Evolutionary conservation across 2,797 vertebrate species (phyloP).

Genomic region (Anguilla marmorata): DNA sequence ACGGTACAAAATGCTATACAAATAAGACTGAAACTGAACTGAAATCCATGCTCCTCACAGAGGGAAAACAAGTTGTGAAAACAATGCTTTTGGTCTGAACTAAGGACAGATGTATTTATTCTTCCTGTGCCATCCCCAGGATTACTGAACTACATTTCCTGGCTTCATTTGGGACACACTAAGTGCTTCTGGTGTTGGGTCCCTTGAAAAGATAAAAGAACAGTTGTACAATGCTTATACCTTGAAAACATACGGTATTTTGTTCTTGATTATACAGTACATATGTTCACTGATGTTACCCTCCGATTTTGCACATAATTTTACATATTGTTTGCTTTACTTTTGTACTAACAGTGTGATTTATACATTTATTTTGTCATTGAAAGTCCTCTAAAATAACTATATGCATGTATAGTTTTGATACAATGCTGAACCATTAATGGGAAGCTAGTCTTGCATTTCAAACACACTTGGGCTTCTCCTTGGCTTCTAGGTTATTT

Average conservation of each 20-base stretch:
- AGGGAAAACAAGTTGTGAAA: not conserved
- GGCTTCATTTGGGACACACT: not conserved
- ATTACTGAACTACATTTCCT: not conserved
- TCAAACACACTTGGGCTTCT: not conserved
- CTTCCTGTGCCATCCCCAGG: not conserved
- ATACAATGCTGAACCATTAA: no score
- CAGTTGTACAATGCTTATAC: not conserved
- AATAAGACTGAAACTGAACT: not conserved
- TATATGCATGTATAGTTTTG: no score
- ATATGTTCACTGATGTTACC: no score
- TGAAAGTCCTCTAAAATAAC: not conserved
- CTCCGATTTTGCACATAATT: no score
- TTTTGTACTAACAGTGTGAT: not conserved
- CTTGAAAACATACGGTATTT: not conserved
- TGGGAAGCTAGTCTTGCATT: no score
- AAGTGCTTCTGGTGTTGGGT: not conserved
- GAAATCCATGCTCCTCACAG: not conserved
- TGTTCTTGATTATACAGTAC: not conserved
- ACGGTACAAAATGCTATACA: not conserved
- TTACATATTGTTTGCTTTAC: not conserved
- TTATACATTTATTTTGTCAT: not conserved
- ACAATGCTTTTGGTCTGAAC: not conserved
- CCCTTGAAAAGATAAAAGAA: not conserved
- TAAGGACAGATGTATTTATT: not conserved
- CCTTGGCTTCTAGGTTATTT: no score